Base-by-base conservation (phyloP, 2,113 vertebrate genomes). In the Eulemur macaco region DNA sequence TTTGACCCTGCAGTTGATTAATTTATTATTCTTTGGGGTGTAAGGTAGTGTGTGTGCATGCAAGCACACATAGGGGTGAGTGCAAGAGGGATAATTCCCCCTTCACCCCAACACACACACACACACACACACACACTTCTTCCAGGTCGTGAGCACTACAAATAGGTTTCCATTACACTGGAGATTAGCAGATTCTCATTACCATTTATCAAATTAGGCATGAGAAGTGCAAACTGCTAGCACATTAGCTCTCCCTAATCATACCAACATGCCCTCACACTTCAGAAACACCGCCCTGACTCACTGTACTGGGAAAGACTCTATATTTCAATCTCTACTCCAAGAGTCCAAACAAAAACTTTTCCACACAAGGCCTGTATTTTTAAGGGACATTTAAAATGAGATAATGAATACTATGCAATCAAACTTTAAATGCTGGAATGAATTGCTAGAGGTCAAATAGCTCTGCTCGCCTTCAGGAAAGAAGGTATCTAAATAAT, bases 151-250 rank as follows among this genome's bases (percentile, higher is more conserved):
- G 92, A 91, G 86, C 64, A 94, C 68, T 97, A 95, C 94, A 96
- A 68, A 97, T 66, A 97, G 93, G 86, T 96, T 80, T 63, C 47
- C 34, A 63, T 88, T 95, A 96, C 87, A 96, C 87, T 85, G 52
- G 76, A 93, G 73, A 96, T 85, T 92, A 96, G 45, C 83, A 86
- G 76, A 81, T 94, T 81, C 95, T 92, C 21, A 97, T 97, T 97
- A 86, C 66, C 96, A 56, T 60, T 94, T 84, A 95, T 97, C 92
- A 95, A 69, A 96, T 73, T 95, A 92, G 92, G 68, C 80, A 94
- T 69, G 58, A 96, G 89, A 80, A 97, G 76, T 97, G 76, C 60
- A 96, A 97, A 97, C 95, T 78, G 76, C 68, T 60, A 92, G 76
- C 94, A 94, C 39, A 42, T 84, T 50, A 83, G 39, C 45, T 84